These are phyloP conservation scores for Listronotus bonariensis DNA, from an alignment of 1,140 invertebrate species.

Conservation along the genomic window DNA sequence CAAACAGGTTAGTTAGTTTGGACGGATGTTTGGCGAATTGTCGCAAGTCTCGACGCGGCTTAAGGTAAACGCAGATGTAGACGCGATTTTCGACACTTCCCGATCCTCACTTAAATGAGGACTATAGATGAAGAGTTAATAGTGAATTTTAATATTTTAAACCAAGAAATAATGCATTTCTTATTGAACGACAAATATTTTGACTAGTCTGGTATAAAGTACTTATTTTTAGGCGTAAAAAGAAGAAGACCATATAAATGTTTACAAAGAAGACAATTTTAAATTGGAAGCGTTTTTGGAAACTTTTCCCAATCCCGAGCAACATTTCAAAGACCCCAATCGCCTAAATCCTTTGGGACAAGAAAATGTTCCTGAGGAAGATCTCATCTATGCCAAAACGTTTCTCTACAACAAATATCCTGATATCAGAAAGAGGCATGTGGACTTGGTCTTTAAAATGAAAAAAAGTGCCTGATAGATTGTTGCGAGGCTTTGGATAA, in stretches of 20 bases:
- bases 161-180: too few relatives aligned
- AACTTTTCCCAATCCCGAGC: constrained; percentile 62
- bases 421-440: constrained; percentile 36
- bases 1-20: too few relatives aligned
- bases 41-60: too few relatives aligned
- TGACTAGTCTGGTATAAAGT: too few relatives aligned
- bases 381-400: constrained; percentile 47
- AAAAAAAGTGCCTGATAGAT: constrained; percentile 37
- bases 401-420: constrained; percentile 53
- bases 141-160: too few relatives aligned
- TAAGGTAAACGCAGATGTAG: too few relatives aligned
- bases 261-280: constrained; percentile 56
- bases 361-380: constrained; percentile 1
- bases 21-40: too few relatives aligned
- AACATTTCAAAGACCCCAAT: constrained; percentile 57
- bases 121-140: too few relatives aligned
- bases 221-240: constrained; percentile 39
- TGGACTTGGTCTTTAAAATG: constrained; percentile 48
- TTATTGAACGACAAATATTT: too few relatives aligned
- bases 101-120: too few relatives aligned
- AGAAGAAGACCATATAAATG: constrained; percentile 52
- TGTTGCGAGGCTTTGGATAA: constrained; percentile 36
- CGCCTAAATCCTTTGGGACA: constrained; percentile 9
- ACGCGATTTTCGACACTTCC: too few relatives aligned
- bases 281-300: constrained; percentile 60